Conservation (phyloP, 2,888 invertebrate genomes). For the Tenthredo livida region DNA sequence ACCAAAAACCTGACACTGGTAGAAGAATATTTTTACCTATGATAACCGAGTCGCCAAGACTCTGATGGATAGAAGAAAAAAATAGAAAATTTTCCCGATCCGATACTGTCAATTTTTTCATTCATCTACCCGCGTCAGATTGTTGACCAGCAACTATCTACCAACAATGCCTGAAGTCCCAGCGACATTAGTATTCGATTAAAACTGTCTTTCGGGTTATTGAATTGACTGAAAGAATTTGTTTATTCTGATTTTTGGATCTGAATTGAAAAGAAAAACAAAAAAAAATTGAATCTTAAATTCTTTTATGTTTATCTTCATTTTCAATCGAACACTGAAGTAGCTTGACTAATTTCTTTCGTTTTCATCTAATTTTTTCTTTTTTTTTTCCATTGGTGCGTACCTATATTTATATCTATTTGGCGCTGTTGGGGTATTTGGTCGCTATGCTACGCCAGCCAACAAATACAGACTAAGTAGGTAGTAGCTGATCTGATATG, state of each 20-base stretch:
- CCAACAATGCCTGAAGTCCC: constrained; percentile 74
- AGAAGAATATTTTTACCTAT: neutral
- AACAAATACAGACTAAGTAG: constrained; percentile 70
- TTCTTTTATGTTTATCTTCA: neutral
- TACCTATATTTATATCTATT: constrained; percentile 75
- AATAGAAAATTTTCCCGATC: neutral
- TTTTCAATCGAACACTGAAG: constrained; percentile 18
- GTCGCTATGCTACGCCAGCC: constrained; percentile 77
- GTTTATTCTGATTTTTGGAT: neutral
- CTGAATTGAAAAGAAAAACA: neutral
- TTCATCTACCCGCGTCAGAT: constrained; percentile 32
- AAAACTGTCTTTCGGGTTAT: neutral
- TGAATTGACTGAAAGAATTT: neutral
- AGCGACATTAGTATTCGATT: constrained; percentile 19
- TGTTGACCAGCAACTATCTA: constrained; percentile 60
- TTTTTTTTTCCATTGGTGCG: constrained; percentile 66
- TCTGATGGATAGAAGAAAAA: too few relatives aligned
- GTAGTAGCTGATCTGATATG: constrained; percentile 74
- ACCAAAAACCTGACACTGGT: constrained; percentile 22
- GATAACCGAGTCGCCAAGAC: too few relatives aligned
- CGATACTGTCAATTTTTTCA: neutral
- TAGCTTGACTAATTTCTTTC: constrained; percentile 1
- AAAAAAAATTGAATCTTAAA: neutral
- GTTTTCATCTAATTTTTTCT: constrained; percentile 44
- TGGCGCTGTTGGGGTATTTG: constrained; percentile 74